Evolutionary conservation across 2,113 vertebrate genomes (phyloP).

Genomic region (Tyto alba): DNA sequence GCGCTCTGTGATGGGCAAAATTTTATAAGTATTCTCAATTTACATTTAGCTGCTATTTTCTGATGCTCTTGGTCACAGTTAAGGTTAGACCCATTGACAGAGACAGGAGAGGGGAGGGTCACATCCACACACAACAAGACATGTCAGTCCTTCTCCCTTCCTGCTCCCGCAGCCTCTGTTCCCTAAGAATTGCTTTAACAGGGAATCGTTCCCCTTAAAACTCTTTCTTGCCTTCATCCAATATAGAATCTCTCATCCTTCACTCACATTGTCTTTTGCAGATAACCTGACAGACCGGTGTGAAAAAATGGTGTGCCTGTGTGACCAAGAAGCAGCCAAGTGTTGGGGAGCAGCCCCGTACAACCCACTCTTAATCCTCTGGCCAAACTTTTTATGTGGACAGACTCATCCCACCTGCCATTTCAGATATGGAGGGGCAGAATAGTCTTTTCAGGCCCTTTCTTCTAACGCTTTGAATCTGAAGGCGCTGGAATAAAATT

Average conservation of each 20-base stretch:
- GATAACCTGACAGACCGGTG: conserved; percentile 80
- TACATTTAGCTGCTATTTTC: background rate
- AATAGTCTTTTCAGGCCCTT: background rate
- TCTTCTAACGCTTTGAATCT: background rate
- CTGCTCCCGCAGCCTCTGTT: background rate
- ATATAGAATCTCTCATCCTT: background rate
- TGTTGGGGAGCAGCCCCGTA: conserved; percentile 80
- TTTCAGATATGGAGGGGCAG: background rate
- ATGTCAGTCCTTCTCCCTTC: background rate
- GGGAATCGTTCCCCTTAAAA: background rate
- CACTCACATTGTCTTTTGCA: conserved; percentile 66
- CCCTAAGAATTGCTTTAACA: background rate
- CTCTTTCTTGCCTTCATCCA: background rate
- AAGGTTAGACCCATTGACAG: background rate
- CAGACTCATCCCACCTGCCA: conserved; percentile 74
- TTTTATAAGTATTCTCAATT: background rate
- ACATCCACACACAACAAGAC: background rate
- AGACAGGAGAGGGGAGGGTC: background rate
- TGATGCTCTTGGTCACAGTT: background rate
- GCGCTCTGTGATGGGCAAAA: background rate
- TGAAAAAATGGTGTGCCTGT: conserved; percentile 83
- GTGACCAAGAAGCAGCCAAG: conserved; percentile 81
- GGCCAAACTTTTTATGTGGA: conserved; percentile 82
- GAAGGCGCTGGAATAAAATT: conserved; percentile 29
- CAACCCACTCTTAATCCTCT: conserved; percentile 73